Base-by-base conservation (phyloP, 2,113 vertebrate genomes). In the Gavia stellata region DNA sequence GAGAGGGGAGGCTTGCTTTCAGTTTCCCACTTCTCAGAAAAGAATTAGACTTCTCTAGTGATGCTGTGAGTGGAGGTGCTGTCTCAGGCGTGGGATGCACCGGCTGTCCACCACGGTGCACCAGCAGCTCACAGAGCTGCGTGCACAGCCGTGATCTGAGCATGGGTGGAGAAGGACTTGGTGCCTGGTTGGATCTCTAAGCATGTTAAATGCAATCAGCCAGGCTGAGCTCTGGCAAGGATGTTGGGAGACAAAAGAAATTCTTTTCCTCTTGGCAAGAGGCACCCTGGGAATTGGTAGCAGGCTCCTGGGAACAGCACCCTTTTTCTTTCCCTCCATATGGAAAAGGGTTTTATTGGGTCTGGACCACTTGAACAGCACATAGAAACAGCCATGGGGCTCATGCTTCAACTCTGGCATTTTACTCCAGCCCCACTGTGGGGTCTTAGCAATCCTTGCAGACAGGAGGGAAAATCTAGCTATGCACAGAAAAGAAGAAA, bases 251-350 rank as follows among this genome's bases (percentile, higher is more conserved):
- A 78, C 77, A 68, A 91, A 84, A 66, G 56, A 36, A 83, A 86
- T 86, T 40, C 59, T 75, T 88, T 81, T 71, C 71, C 31, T 66
- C 55, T 81, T 97, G 88, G 92, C 96, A 95, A 75, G 4, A 53
- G 28, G 7, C 13, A 78, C 72, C 88, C 71, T 96, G 94, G 88
- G 94, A 96, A 96, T 17, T 5, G 38, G 44, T 88, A 70, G 49
- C 33, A 49, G 49, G 18, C 24, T 94, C 55, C 75, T 93, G 89
- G 93, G 81, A 97, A 96, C 74, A 42, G 75, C 28, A 67, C 10
- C 68, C 34, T 72, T 81, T 87, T 90, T 81, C 65, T 85, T 94
- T 91, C 56, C 34, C 28, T 92, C 77, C 82, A 49, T 89, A 91
- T 79, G 92, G 65, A 87, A 91, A 78, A 65, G 13, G 56, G 15